Evolutionary conservation across 2,888 invertebrate species (phyloP), one percentile per base, ranked within the genome.

Genomic region (Xanthia togata): DNA sequence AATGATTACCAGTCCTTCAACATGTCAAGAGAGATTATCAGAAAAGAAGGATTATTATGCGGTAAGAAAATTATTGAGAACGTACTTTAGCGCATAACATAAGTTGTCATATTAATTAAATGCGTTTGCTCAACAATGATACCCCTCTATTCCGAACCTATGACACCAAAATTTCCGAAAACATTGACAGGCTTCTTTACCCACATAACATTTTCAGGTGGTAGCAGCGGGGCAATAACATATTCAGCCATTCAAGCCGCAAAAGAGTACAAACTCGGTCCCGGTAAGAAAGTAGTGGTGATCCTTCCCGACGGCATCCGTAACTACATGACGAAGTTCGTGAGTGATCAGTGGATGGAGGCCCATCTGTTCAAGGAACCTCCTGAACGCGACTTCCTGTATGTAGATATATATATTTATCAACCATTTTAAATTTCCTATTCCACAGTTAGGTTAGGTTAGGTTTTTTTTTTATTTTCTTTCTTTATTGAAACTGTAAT

Each of bases 271-370:
- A 97, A 98, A 5, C 78, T 93, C 78, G 97, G 97, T 87, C 98
- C 98, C 0, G 98, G 99, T 92, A 96, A 96, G 68, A 97, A 98
- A 90, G 99, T 99, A 2, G 98, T 99, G 0, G 93, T 99, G 60
- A 89, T 93, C 70, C 95, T 99, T 59, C 99, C 99, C 0, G 99
- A 99, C 93, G 98, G 99, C 70, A 98, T 99, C 84, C 97, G 99
- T 82, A 99, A 99, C 95, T 99, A 99, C 93, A 98, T 99, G 98
- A 98, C 99, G 1, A 99, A 99, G 94, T 99, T 99, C 93, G 97
- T 99, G 20, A 98, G 97, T 74, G 99, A 99, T 93, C 98, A 98
- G 87, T 99, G 99, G 99, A 98, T 99, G 99, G 97, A 98, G 91
- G 98, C 98, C 38, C 97, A 98, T 90, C 97, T 97, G 88, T 97